Percentiles rank a stretch among this genome's conserved stretches.
phyloP scores from a whole-genome alignment of 2,113 vertebrate genomes.

The Saimiri boliviensis region DNA sequence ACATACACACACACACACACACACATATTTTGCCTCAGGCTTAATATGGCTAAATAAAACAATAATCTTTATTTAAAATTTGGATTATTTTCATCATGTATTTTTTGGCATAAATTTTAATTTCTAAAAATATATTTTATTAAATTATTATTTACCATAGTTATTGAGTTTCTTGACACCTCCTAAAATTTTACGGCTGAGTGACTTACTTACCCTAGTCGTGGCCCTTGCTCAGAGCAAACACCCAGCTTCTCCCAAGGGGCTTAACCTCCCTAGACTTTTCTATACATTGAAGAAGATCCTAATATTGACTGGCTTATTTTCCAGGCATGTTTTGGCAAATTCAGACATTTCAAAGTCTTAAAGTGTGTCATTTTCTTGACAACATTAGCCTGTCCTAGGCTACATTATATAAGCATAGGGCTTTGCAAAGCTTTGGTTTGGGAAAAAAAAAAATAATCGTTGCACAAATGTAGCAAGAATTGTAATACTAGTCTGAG shows the following conservation, averaged over 20 bases:
- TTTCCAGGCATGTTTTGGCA: background rate
- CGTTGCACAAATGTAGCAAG: background rate
- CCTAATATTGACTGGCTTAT: background rate
- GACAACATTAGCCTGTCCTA: background rate
- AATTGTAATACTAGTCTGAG: background rate
- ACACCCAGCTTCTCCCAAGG: background rate
- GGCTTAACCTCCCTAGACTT: background rate
- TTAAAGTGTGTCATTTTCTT: background rate
- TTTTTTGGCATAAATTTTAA: conserved; percentile 11
- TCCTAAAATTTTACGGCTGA: background rate
- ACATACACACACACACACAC: no score
- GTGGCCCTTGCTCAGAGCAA: background rate
- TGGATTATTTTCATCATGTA: background rate
- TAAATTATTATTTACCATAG: background rate
- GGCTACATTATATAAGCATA: background rate
- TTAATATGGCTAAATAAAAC: background rate
- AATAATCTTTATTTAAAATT: background rate
- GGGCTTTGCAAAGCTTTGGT: background rate
- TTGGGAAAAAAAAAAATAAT: background rate
- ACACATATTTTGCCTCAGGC: background rate
- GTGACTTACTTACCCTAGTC: background rate
- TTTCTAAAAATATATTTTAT: background rate
- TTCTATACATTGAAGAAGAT: background rate
- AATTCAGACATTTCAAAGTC: background rate
- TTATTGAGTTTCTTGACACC: background rate